Conservation (phyloP, 2,888 invertebrate genomes). For the Ennomos fuscantarius region DNA sequence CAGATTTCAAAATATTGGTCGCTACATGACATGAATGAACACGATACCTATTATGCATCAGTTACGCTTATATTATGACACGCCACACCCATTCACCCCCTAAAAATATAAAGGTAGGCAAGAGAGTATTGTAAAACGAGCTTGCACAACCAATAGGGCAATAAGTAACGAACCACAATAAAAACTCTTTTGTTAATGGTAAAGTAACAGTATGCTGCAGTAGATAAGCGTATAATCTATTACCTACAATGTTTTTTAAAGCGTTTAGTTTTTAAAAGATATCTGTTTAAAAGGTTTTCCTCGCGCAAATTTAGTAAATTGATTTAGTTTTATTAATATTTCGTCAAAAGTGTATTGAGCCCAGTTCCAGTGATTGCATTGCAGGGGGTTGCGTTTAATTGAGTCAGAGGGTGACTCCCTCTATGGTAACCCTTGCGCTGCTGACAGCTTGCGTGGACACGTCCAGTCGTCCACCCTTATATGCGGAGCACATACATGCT, state of each 20-base stretch:
- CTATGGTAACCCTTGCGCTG: conserved; percentile 38
- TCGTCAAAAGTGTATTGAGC: conserved; percentile 4
- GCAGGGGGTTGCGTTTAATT: conserved; percentile 45
- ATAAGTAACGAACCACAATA: conserved; percentile 4
- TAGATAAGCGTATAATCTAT: too few relatives aligned
- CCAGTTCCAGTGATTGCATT: conserved; percentile 34
- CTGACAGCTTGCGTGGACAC: conserved; percentile 37
- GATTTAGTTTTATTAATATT: conserved; percentile 13
- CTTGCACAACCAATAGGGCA: conserved; percentile 29
- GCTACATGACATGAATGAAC: too few relatives aligned
- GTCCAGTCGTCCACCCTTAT: conserved; percentile 18
- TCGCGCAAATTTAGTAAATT: neutral
- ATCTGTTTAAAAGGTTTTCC: too few relatives aligned
- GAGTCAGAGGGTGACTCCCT: conserved; percentile 38
- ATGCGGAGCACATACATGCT: conserved; percentile 12
- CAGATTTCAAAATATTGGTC: too few relatives aligned
- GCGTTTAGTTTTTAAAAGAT: too few relatives aligned
- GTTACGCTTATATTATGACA: neutral
- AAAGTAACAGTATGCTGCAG: too few relatives aligned
- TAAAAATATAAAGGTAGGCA: conserved; percentile 2
- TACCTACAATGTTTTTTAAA: too few relatives aligned
- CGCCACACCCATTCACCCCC: conserved; percentile 21
- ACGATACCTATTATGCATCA: too few relatives aligned
- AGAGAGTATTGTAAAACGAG: conserved; percentile 16
- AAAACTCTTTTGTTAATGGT: neutral